Evolutionary conservation across 2,888 invertebrate genomes (phyloP).

Genomic region (Bursaphelenchus okinawaensis): DNA sequence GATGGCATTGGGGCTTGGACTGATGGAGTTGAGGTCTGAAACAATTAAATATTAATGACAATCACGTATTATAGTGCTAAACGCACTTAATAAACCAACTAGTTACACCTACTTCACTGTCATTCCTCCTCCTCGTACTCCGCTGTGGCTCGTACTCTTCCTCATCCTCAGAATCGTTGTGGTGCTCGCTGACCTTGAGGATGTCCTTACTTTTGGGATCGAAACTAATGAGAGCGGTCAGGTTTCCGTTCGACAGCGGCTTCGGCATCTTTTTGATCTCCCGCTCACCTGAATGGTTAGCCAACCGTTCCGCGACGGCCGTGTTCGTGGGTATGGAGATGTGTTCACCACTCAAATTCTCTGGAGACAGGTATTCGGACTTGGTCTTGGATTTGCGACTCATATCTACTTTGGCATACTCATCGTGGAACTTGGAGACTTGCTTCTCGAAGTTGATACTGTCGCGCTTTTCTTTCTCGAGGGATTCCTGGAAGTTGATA

Average conservation of each 20-base stretch:
- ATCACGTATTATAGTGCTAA: background rate
- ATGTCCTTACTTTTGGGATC: constrained; percentile 44
- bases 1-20: constrained; percentile 1
- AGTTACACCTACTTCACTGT: constrained; percentile 9
- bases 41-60: constrained; percentile 6
- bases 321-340: background rate
- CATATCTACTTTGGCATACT: background rate
- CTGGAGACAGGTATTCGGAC: background rate
- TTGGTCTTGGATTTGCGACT: background rate
- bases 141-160: background rate
- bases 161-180: constrained; percentile 31
- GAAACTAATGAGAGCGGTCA: constrained; percentile 41
- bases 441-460: background rate
- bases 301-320: background rate
- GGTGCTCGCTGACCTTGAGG: constrained; percentile 36
- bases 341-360: background rate
- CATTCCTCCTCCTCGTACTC: background rate
- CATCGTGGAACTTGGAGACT: background rate
- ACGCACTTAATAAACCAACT: background rate
- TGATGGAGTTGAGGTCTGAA: constrained; percentile 5
- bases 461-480: background rate
- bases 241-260: constrained; percentile 17
- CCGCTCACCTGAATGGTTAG: constrained; percentile 6
- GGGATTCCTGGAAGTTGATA: background rate
- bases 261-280: background rate